Evolutionary conservation across 2,113 vertebrate genomes (phyloP).

Genomic region (Colossoma macropomum): DNA sequence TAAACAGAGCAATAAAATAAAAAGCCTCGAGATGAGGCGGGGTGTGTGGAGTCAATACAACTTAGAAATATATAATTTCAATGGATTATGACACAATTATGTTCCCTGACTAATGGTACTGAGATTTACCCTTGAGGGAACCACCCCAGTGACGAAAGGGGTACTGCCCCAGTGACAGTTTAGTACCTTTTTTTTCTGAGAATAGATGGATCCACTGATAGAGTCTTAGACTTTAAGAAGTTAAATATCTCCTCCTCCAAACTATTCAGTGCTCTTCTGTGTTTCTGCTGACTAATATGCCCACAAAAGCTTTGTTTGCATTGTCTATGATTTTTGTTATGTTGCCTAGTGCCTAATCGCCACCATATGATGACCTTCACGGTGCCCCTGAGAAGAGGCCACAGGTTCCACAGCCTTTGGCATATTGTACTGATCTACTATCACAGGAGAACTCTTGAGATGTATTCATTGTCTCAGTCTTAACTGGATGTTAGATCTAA

Average conservation of each 20-base stretch:
- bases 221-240: too few species aligned
- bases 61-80: too few species aligned
- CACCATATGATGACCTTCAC: slow-evolving; percentile 33
- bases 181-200: too few species aligned
- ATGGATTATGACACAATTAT: too few species aligned
- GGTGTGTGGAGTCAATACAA: too few species aligned
- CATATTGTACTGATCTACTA: slow-evolving; percentile 6
- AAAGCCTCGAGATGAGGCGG: too few species aligned
- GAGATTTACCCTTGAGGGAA: too few species aligned
- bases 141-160: too few species aligned
- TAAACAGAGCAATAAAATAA: too few species aligned
- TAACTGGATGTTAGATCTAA: slow-evolving; percentile 2
- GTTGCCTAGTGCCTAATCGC: slow-evolving; percentile 29
- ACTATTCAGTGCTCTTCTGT: neutral
- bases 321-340: slow-evolving; percentile 6
- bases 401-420: neutral
- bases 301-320: neutral
- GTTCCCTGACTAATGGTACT: too few species aligned
- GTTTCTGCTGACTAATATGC: neutral
- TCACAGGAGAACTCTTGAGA: neutral
- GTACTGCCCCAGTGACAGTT: too few species aligned
- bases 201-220: too few species aligned
- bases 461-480: neutral
- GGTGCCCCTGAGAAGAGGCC: slow-evolving; percentile 10
- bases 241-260: neutral